Base-by-base conservation (phyloP, 2,888 invertebrate species). In the Unio pictorum region DNA sequence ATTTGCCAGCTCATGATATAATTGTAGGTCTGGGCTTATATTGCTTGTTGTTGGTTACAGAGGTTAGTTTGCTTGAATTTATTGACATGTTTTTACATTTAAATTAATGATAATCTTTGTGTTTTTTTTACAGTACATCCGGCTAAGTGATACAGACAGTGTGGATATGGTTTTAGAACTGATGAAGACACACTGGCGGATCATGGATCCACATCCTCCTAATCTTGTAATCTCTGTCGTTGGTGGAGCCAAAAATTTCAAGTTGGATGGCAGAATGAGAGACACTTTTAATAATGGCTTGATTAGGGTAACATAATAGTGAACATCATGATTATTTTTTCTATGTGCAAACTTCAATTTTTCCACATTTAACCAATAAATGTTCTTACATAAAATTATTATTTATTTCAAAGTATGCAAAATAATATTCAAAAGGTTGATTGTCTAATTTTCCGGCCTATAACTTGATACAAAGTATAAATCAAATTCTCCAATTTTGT, bases 191-290 rank as follows among this genome's bases (percentile, higher is more conserved):
- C 84, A 87, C 71, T 90, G 90, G 90, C 79, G 79, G 61, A 87
- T 91, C 73, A 82, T 86, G 83, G 84, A 89, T 15, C 90, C 90
- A 0, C 63, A 83, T 18, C 81, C 81, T 23, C 90, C 90, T 1
- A 85, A 87, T 72, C 84, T 91, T 28, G 89, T 90, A 67, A 90
- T 91, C 68, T 90, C 90, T 5, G 89, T 91, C 11, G 87, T 90
- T 54, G 90, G 91, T 20, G 90, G 90, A 6, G 90, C 90, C 26
- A 89, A 90, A 73, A 90, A 90, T 80, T 91, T 91, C 81, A 87
- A 87, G 60, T 84, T 91, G 57, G 89, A 89, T 75, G 89, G 88
- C 4, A 83, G 87, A 69, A 89, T 89, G 84, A 87, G 90, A 68
- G 88, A 88, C 55, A 84, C 86, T 26, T 91, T 91, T 77, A 86